Evolutionary conservation across 2,888 invertebrate genomes (phyloP).

Genomic region (Camponotus fellah): DNA sequence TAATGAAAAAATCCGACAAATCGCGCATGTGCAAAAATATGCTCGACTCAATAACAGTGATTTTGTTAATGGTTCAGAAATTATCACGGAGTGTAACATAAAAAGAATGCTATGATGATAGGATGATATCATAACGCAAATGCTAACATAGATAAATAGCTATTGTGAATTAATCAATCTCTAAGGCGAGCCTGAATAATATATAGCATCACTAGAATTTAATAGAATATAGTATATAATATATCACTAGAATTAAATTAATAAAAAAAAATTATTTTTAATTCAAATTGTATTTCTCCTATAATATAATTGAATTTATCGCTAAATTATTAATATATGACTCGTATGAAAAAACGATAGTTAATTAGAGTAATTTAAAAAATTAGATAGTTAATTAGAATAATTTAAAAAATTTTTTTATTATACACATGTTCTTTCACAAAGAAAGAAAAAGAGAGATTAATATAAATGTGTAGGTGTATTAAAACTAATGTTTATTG

Average conservation of each 20-base stretch:
- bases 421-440: neutral
- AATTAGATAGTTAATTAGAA: conserved; percentile 9
- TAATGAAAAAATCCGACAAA: conserved; percentile 7
- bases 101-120: conserved; percentile 54
- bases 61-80: conserved; percentile 37
- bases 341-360: neutral
- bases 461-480: neutral
- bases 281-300: conserved; percentile 8
- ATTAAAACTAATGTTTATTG: neutral
- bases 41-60: neutral
- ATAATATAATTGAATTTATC: neutral
- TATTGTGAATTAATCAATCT: conserved; percentile 65
- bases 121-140: conserved; percentile 74
- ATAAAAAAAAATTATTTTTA: conserved; percentile 20
- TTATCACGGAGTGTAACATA: conserved; percentile 60
- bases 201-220: conserved; percentile 25
- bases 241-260: conserved; percentile 22
- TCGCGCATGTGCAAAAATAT: conserved; percentile 2
- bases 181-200: conserved; percentile 66
- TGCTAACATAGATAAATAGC: conserved; percentile 69
- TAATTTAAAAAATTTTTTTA: neutral
- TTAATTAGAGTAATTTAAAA: neutral
- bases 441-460: neutral
- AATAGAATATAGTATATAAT: conserved; percentile 16
- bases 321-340: neutral